These are phyloP conservation scores for Thyatira batis DNA, from an alignment of 2,888 invertebrate species.

Conservation along the genomic window DNA sequence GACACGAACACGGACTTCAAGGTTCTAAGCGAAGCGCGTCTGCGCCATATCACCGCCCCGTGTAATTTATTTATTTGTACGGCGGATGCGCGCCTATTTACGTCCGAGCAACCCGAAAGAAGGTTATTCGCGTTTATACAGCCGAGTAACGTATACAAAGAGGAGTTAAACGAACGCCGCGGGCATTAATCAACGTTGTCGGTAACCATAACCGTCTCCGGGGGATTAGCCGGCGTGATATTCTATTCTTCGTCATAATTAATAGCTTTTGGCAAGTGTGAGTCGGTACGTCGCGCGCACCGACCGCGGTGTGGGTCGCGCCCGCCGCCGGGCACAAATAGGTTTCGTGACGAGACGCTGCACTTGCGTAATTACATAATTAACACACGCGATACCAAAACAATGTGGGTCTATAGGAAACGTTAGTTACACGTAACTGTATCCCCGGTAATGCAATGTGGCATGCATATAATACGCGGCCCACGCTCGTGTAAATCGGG, in stretches of 20 bases:
- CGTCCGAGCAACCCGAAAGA: conserved; percentile 66
- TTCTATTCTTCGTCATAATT: conserved; percentile 79
- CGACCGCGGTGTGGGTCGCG: no score
- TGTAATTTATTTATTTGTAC: conserved; percentile 67
- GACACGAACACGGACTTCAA: conserved; percentile 51
- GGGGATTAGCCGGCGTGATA: conserved; percentile 77
- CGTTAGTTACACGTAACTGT: conserved; percentile 57
- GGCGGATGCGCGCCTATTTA: conserved; percentile 65
- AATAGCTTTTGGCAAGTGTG: conserved; percentile 81
- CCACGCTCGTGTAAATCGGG: conserved; percentile 66
- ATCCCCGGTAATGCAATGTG: conserved; percentile 53
- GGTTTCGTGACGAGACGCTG: conserved; percentile 62
- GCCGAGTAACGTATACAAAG: conserved; percentile 62
- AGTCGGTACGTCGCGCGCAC: conserved; percentile 42
- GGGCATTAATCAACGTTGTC: conserved; percentile 78
- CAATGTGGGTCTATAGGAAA: conserved; percentile 62
- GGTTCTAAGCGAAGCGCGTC: conserved; percentile 50
- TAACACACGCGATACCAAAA: conserved; percentile 61
- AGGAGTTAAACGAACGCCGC: conserved; percentile 72
- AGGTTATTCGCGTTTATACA: conserved; percentile 73
- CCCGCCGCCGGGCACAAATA: conserved; percentile 60
- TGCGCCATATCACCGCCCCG: conserved; percentile 57
- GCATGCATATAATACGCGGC: conserved; percentile 58
- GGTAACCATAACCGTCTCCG: conserved; percentile 77
- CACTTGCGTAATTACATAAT: conserved; percentile 71